Base-by-base conservation (phyloP, 1,140 invertebrate species). In the Diabrotica virgifera region DNA sequence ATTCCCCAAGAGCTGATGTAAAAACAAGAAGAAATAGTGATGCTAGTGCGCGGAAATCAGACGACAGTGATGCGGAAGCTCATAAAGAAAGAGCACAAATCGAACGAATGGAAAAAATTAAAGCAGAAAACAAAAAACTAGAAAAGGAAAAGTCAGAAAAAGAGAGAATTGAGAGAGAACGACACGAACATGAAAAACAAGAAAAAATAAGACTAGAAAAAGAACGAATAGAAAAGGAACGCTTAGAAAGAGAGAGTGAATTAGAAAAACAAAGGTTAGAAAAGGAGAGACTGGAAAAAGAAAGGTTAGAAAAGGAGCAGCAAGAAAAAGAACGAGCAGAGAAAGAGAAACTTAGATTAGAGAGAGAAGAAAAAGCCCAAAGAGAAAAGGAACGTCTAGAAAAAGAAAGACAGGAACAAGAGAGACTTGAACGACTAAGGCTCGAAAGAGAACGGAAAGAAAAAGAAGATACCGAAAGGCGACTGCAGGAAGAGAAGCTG, bases 101-200 rank as follows among this genome's bases (percentile, higher is more conserved):
- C 56, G 83, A 73, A 78, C 77, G 62, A 76, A 81, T 50, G 63
- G 79, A 62, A 70, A 81, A 59, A 73, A 36, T 85, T 73, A 80
- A 77, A 75, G 12, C 80, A 79, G 75, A 83, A 74, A 67, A 77
- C 76, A 84, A 86, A 63, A 80, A 80, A 67, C 64, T 76, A 6
- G 79, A 80, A 66, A 70, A 69, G 57, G 78, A 79, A 63, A 69
- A 72, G 40, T 40, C 71, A 67, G 78, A 70, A 69, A 79, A 65
- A 63, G 79, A 80, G 56, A 70, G 76, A 13, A 58, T 76, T 9
- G 80, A 79, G 53, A 76, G 66, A 63, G 75, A 79, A 60, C 61
- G 69, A 10, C 55, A 71, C 5, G 78, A 81, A 58, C 83, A 83
- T 66, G 84, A 83, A 64, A 79, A 81, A 63, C 76, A 80, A 66